Evolutionary conservation across 2,113 vertebrate genomes (phyloP).

Genomic region (Sitta europaea): DNA sequence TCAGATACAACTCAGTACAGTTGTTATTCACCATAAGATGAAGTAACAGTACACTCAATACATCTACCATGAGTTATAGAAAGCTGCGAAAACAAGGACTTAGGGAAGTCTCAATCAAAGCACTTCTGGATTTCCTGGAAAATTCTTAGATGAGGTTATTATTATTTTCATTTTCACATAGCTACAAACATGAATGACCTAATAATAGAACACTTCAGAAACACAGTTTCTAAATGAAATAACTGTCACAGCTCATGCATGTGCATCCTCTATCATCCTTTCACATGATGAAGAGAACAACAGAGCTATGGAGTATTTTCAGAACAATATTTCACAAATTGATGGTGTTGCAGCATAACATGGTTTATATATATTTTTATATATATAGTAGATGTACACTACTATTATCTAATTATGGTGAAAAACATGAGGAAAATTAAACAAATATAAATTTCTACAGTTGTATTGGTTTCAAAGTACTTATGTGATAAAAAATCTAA

Average conservation of each 20-base stretch:
- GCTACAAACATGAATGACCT: not conserved
- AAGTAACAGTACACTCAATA: not conserved
- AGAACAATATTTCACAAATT: not conserved
- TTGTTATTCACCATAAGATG: not conserved
- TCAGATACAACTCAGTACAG: not conserved
- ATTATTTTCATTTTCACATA: not conserved
- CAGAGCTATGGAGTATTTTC: not conserved
- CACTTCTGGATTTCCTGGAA: not conserved
- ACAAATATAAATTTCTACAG: not conserved
- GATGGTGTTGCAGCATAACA: accelerated
- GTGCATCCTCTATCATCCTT: not conserved
- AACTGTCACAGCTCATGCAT: not conserved
- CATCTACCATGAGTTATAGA: not conserved
- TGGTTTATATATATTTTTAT: not conserved
- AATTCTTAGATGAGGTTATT: not conserved
- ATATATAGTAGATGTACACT: not conserved
- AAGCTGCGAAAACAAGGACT: not conserved
- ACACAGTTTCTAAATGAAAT: not conserved
- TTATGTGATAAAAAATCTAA: not conserved
- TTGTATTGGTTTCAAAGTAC: not conserved
- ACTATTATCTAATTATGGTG: not conserved
- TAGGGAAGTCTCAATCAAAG: not conserved
- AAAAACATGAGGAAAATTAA: not conserved
- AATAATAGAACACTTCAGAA: not conserved
- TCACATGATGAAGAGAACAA: not conserved